phyloP scores from a whole-genome alignment of 1,140 invertebrate genomes.

The Choristoneura fumiferana region DNA sequence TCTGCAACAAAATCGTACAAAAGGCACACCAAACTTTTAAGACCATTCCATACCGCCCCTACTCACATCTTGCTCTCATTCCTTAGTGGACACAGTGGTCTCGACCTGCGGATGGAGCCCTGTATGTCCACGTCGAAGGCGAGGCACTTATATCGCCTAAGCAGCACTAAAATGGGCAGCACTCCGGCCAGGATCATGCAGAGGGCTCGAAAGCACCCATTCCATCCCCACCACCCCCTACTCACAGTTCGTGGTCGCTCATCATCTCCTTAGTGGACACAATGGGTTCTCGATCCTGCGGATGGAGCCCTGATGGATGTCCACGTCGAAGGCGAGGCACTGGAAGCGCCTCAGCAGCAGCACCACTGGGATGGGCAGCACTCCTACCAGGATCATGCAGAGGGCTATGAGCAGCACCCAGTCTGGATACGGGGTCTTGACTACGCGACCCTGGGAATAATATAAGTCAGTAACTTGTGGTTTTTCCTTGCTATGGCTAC shows the following conservation, averaged over 20 bases:
- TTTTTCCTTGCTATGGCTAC: too few relatives aligned
- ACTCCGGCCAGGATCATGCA: conserved; percentile 88
- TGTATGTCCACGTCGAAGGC: conserved; percentile 91
- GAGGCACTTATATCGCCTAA: conserved; percentile 90
- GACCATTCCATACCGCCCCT: too few relatives aligned
- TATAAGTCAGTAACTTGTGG: too few relatives aligned
- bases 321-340: conserved; percentile 88
- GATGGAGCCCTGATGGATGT: conserved; percentile 93
- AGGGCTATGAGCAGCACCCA: conserved; percentile 91
- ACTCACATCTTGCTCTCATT: conserved; percentile 94
- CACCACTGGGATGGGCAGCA: conserved; percentile 91
- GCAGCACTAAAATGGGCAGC: conserved; percentile 89
- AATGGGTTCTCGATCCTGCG: conserved; percentile 92
- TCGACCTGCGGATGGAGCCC: conserved; percentile 91
- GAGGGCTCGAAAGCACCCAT: conserved; percentile 91
- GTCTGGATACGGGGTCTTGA: conserved; percentile 86
- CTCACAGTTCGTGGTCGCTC: conserved; percentile 92
- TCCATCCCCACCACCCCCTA: too few relatives aligned
- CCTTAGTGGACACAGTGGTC: conserved; percentile 94
- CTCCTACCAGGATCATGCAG: conserved; percentile 87
- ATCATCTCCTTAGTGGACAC: conserved; percentile 96
- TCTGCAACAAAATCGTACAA: too few relatives aligned
- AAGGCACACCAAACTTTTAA: too few relatives aligned
- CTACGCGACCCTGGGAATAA: conserved; percentile 84
- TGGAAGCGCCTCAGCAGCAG: conserved; percentile 90